phyloP scores from a whole-genome alignment of 2,113 vertebrate genomes.

The Dasyprocta punctata region DNA sequence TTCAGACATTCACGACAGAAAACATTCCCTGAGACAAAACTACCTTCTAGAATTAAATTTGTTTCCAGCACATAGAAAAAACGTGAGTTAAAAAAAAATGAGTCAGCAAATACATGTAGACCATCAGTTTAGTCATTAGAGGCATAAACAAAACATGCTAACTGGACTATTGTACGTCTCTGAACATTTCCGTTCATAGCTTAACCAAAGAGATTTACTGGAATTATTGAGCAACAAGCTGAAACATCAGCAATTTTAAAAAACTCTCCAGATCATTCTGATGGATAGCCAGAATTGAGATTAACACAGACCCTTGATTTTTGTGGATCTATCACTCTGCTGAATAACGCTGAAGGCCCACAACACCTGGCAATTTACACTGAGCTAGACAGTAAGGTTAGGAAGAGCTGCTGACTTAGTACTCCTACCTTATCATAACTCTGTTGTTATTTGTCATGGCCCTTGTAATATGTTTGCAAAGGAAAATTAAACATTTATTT shows the following conservation, averaged over 20 bases:
- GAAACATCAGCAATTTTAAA: neutral
- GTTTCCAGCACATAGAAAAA: conserved; percentile 24
- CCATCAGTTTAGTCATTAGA: conserved; percentile 30
- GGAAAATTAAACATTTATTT: neutral
- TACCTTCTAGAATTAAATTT: conserved; percentile 28
- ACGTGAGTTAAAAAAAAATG: neutral
- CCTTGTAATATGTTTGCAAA: neutral
- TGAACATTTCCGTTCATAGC: conserved; percentile 2
- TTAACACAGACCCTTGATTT: neutral
- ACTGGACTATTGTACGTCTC: neutral
- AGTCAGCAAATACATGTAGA: neutral
- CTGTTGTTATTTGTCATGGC: neutral
- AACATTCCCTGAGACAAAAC: neutral
- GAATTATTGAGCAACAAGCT: neutral
- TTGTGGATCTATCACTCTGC: neutral
- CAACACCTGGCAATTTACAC: neutral
- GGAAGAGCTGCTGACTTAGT: neutral
- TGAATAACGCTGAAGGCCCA: neutral
- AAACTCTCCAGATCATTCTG: neutral
- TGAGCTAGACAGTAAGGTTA: neutral
- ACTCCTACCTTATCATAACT: neutral
- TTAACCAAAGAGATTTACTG: conserved; percentile 9
- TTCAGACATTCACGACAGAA: conserved; percentile 24
- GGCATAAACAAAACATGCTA: neutral
- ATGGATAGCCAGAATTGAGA: neutral